Base-by-base conservation (phyloP, 2,113 vertebrate genomes). In the Scartelaos histophorus region DNA sequence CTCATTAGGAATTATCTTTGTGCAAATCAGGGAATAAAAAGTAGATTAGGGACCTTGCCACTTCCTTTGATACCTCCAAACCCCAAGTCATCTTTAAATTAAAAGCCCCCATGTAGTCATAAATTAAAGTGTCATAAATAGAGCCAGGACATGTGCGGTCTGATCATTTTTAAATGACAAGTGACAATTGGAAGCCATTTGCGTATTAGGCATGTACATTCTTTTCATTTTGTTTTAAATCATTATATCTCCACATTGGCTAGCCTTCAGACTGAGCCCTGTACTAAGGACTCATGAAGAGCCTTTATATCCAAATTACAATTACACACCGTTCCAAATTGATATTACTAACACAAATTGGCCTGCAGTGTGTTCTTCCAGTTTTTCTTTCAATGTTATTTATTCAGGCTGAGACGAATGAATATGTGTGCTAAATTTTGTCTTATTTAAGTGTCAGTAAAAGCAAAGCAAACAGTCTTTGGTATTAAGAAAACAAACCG, bases 171-270 rank as follows among this genome's bases (percentile, higher is more conserved):
- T 89, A 89, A 61, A 29, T 75, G 80, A 70, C 85, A 90, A 85
- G 85, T 73, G 78, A 87, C 92, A 91, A 89, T 92, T 85, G 90
- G 90, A 82, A 85, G 78, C 71, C 85, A 85, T 89, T 88, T 77
- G 45, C 67, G 78, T 90, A 90, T 93, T 86, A 91, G 84, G 79
- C 87, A 74, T 83, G 34, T 43, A 45, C 22, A 79, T 80, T 75
- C 92, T 88, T 43, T 9, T 43, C 7, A 10, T 10, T 43, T 43
- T 43, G 38, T 43, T 43, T 43, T 43, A 43, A 43, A 43, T 7
- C 29, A 29, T 29, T 29, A 29, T 29, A 29, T 29, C 29, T 29
- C 29, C 29, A 29, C 29, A 29, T 47, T 47, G 3, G 13, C 3
- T 47, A 3, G 13, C 12, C 15, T 13, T 2, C 46, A 13, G 46